Conservation (phyloP, 2,113 vertebrate species). For the Scophthalmus maximus region DNA sequence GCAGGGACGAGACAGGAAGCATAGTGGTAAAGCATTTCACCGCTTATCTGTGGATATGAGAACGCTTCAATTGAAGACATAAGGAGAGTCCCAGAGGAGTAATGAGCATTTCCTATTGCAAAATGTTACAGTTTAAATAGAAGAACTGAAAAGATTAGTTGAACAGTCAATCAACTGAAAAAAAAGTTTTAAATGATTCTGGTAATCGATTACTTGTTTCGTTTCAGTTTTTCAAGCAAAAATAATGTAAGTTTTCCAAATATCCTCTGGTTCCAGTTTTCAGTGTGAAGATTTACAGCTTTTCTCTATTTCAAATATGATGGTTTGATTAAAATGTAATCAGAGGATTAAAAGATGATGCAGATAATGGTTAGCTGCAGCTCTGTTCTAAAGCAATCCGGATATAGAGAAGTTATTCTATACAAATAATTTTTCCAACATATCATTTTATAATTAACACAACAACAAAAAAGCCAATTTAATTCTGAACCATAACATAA, state of each 20-base stretch:
- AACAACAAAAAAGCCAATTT: background rate
- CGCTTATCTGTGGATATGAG: too few species aligned
- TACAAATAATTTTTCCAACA: background rate
- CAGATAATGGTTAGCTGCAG: too few species aligned
- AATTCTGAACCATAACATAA: background rate
- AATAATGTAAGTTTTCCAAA: too few species aligned
- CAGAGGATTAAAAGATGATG: background rate
- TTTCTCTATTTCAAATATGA: too few species aligned
- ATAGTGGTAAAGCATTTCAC: background rate
- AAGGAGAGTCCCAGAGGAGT: background rate
- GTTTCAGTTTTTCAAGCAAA: background rate
- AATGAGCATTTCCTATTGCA: background rate
- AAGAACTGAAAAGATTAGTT: background rate
- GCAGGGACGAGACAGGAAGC: background rate
- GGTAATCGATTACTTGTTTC: background rate
- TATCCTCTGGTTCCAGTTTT: too few species aligned
- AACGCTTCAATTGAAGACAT: background rate
- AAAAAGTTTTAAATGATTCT: background rate
- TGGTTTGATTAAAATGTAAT: background rate
- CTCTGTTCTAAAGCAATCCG: too few species aligned
- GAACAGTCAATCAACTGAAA: too few species aligned
- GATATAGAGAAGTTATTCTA: too few species aligned
- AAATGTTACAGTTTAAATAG: too few species aligned
- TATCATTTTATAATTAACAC: background rate
- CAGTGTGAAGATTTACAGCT: too few species aligned